A percentile compares a stretch with the other conserved stretches of the same genome.
Conservation (phyloP, 2,113 vertebrate species). For the Rhinoderma darwinii region DNA sequence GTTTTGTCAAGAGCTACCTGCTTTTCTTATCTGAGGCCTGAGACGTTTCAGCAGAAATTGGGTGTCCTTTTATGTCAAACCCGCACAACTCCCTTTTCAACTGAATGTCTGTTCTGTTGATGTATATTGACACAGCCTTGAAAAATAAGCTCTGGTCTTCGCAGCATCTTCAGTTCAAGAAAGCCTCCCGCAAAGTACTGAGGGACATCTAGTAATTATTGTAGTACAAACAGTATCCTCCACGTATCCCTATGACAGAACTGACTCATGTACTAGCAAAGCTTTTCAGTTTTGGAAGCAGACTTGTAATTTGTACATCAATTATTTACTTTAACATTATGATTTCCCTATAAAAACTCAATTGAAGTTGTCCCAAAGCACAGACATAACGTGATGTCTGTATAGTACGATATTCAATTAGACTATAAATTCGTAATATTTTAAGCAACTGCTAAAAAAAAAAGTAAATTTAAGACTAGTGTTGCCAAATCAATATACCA, state of each 20-base stretch:
- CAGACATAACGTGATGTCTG: background rate
- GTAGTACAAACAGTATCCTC: slow-evolving; percentile 6
- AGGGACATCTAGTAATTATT: slow-evolving; percentile 27
- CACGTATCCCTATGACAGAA: background rate
- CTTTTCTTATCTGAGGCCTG: slow-evolving; percentile 46
- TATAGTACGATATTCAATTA: background rate
- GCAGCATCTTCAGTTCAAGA: background rate
- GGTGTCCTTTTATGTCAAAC: slow-evolving; percentile 40
- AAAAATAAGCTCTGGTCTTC: slow-evolving; percentile 19
- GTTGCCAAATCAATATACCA: background rate
- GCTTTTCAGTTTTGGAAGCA: background rate
- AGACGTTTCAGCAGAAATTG: slow-evolving; percentile 46
- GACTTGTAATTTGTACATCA: background rate
- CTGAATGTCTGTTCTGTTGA: slow-evolving; percentile 21
- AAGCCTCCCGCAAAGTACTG: slow-evolving; percentile 11
- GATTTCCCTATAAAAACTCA: background rate
- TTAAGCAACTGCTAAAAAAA: background rate
- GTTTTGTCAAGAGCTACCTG: slow-evolving; percentile 38
- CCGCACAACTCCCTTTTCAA: background rate
- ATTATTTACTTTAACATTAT: slow-evolving; percentile 8
- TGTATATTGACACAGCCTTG: slow-evolving; percentile 35
- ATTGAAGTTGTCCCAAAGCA: background rate
- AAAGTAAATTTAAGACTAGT: background rate
- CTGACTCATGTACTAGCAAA: background rate
- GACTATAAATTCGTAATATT: too few species aligned